Evolutionary conservation across 2,888 invertebrate species (phyloP), one percentile per base, ranked within the genome.

Genomic region (Noctuana brunneofusca): DNA sequence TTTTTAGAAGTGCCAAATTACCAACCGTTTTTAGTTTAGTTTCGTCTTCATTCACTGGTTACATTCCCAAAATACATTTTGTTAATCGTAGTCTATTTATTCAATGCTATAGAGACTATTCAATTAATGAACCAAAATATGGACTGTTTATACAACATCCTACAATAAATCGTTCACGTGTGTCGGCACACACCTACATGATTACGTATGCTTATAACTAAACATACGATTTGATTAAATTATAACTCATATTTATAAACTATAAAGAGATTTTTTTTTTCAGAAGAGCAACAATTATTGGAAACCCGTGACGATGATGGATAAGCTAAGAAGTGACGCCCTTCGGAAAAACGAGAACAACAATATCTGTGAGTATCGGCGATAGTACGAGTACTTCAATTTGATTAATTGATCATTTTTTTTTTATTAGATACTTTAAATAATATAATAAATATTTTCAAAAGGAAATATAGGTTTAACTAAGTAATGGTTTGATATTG

Each of bases 341-440:
- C 74, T 81, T 68, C 76, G 72, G 75, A 83, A 83, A 76, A 81
- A 85, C 75, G 77, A 76, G 66, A 75, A 75, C 75, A 77, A 76
- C 66, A 75, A 75, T 65, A 75, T 74, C 66, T 74, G 86, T 85
- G 72, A 78, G 80, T 75, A 58, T 48, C n/a, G 0, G n/a, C 12
- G 6, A 24, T 24, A 18, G 1, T 20, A 22, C 20, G n/a, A 5
- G 5, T 35, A 2, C 5, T 20, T 48, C 48, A 22, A n/a, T 24
- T 48, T 24, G 20, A 18, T 48, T 11, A 18, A 16, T 20, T n/a
- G 11, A 12, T 9, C 35, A 32, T 32, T 32, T 3, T 35, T 35
- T 35, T 11, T 12, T 27, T n/a, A n/a, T n/a, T n/a, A n/a, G n/a
- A n/a, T n/a, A n/a, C n/a, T n/a, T n/a, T n/a, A n/a, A n/a, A n/a